phyloP scores from a whole-genome alignment of 92 coral and sea anemone species.

The Hydrozoanthus gracilis region DNA sequence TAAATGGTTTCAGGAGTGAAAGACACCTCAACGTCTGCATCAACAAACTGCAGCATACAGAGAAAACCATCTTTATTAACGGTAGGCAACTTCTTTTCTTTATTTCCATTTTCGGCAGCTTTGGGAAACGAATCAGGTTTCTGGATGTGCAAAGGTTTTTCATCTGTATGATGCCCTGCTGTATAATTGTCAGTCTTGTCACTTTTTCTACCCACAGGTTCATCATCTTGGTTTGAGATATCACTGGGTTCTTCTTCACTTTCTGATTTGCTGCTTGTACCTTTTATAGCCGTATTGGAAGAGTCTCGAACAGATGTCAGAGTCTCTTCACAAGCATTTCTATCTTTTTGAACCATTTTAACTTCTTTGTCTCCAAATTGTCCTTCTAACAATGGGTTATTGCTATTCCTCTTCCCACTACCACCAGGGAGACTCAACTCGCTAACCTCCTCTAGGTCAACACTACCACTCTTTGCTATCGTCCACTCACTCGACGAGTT shows the following conservation, averaged over 20 bases:
- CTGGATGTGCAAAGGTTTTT: not conserved
- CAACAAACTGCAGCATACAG: constrained; percentile 68
- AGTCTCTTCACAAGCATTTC: not conserved
- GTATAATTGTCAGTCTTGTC: not conserved
- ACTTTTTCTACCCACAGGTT: not conserved
- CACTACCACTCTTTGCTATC: not conserved
- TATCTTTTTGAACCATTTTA: not conserved
- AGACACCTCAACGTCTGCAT: constrained; percentile 88
- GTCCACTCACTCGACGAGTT: constrained; percentile 31
- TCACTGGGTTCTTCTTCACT: not conserved
- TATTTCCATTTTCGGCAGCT: not conserved
- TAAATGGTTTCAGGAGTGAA: constrained; percentile 84
- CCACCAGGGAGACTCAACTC: constrained; percentile 33
- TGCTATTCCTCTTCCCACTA: not conserved
- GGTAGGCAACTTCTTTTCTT: constrained; percentile 35
- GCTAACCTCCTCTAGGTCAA: constrained; percentile 28
- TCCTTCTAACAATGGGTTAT: not conserved
- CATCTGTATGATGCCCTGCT: not conserved
- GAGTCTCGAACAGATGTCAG: not conserved
- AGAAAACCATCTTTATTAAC: constrained; percentile 66
- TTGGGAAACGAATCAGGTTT: not conserved
- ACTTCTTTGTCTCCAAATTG: not conserved
- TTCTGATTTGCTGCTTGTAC: not conserved
- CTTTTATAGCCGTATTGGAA: not conserved
- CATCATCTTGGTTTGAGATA: not conserved